Evolutionary conservation across 2,888 invertebrate genomes (phyloP), one percentile per base, ranked within the genome.

Genomic region (Andrena chrysosceles): DNA sequence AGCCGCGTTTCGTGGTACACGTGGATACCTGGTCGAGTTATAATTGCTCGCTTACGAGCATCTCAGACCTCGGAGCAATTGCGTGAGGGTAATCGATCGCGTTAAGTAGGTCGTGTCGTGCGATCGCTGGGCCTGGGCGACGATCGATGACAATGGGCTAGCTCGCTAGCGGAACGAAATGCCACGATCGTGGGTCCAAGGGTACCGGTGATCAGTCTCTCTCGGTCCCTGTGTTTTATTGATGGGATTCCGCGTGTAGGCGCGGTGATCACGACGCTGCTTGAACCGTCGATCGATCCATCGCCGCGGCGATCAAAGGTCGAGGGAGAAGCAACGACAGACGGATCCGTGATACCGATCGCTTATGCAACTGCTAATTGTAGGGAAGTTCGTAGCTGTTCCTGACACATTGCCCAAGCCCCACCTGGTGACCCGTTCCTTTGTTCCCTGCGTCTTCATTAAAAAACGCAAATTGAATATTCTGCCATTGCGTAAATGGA

Each of bases 81-180:
- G 70, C 54, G 33, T 16, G 48, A n/a, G 33, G 64, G 68, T 64
- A 81, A 73, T 77, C 59, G 76, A 64, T 78, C 68, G 42, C n/a
- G 72, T 78, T 72, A 82, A 85, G 71, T 84, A 72, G 87, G 73
- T 82, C 86, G 81, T 56, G 54, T 67, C 56, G 49, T 73, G 64
- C 66, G 74, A 85, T 83, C 77, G 75, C 60, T 0, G 42, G 42
- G 42, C 42, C 42, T 42, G 52, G 56, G 13, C 64, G 54, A 49
- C 59, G 83, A 87, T 82, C 78, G 64, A 81, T 77, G 85, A 89
- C 82, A 90, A 89, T 89, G 69, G 71, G 77, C 82, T 85, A 35
- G 87, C 89, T 89, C 89, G 77, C 83, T 86, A 59, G 87, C 89
- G 90, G 89, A 88, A 90, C 89, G 87, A 89, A 89, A 91, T 85